Conservation (phyloP, 1,140 invertebrate species). For the Leptonema lineaticorne region DNA sequence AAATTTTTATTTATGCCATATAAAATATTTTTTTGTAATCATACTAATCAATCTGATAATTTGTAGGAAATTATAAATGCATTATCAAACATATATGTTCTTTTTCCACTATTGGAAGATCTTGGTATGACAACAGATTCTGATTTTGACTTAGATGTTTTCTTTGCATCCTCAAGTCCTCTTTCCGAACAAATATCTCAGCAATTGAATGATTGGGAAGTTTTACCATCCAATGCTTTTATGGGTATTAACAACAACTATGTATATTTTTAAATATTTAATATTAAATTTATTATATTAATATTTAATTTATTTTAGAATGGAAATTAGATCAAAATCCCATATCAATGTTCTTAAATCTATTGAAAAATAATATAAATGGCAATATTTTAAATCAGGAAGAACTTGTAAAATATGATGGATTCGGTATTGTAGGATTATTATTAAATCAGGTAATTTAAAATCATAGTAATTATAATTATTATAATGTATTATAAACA, state of each 20-base stretch:
- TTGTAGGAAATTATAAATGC: conserved; percentile 59
- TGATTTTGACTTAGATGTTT: conserved; percentile 38
- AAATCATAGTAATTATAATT: conserved; percentile 8
- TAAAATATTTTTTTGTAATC: not conserved
- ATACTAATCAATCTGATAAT: no score
- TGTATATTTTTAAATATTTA: not conserved
- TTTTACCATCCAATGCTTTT: conserved; percentile 59
- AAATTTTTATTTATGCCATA: not conserved
- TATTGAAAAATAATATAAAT: conserved; percentile 61
- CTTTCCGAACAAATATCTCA: conserved; percentile 26
- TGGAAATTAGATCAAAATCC: conserved; percentile 64
- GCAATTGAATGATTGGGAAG: conserved; percentile 58
- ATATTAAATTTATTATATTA: not conserved
- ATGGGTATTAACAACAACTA: conserved; percentile 45
- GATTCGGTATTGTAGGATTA: conserved; percentile 59
- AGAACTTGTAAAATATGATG: conserved; percentile 57
- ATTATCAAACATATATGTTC: conserved; percentile 61
- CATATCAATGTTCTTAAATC: conserved; percentile 61
- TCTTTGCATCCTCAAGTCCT: conserved; percentile 33
- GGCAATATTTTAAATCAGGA: conserved; percentile 62
- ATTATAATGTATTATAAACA: conserved; percentile 13
- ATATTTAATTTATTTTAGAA: conserved; percentile 48
- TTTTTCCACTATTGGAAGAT: conserved; percentile 62
- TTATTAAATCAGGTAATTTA: conserved; percentile 57
- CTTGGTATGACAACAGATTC: conserved; percentile 43